Conservation (phyloP, 2,797 vertebrate genomes). For the Ibycter americanus region DNA sequence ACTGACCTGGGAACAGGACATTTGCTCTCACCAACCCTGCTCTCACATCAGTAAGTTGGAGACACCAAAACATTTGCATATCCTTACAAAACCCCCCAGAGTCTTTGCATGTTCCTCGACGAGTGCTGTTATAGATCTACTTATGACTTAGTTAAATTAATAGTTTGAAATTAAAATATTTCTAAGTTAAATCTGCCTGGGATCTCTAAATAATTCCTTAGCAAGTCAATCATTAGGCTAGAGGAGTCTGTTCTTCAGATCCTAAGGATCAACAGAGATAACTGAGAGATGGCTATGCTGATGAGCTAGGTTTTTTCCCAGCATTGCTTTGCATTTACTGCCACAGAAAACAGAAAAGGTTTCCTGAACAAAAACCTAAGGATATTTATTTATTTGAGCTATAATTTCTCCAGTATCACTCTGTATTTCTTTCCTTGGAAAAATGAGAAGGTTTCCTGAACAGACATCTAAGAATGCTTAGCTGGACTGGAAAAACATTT, state of each 20-base stretch:
- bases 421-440: conserved; percentile 14
- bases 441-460: conserved; percentile 9
- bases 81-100: background rate
- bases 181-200: background rate
- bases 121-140: background rate
- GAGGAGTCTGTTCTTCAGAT: background rate
- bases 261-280: background rate
- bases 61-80: background rate
- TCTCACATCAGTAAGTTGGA: background rate
- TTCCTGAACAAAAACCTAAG: background rate
- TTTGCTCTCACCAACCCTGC: background rate
- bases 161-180: background rate
- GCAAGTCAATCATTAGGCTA: background rate
- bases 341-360: background rate
- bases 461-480: conserved; percentile 5
- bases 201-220: background rate
- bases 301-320: background rate
- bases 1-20: background rate
- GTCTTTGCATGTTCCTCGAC: background rate
- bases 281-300: background rate
- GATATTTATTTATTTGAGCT: conserved; percentile 17
- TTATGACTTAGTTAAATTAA: background rate
- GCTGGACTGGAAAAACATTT: conserved; percentile 32
- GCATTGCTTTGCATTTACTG: background rate
- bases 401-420: background rate